phyloP scores from a whole-genome alignment of 2,888 invertebrate genomes.

The Acanthosepion pharaonis region DNA sequence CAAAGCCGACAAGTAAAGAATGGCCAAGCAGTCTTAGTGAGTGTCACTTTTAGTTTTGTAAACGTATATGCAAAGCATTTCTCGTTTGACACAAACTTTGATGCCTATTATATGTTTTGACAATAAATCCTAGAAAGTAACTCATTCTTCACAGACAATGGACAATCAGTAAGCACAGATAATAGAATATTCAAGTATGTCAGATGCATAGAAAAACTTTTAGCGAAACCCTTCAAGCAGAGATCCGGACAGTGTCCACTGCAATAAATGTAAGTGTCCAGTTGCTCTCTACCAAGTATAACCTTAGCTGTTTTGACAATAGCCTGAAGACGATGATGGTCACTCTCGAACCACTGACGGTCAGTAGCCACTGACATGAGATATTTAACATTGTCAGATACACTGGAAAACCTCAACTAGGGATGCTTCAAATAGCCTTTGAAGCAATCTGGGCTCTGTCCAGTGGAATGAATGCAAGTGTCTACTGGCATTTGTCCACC shows the following conservation, averaged over 20 bases:
- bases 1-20: not conserved
- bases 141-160: not conserved
- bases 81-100: not conserved
- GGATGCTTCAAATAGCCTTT: not conserved
- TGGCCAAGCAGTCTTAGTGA: not conserved
- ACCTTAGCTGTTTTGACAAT: constrained; percentile 22
- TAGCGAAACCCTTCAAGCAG: not conserved
- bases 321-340: not conserved
- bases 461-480: constrained; percentile 8
- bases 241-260: not conserved
- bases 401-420: not conserved
- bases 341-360: constrained; percentile 4
- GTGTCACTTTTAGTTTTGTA: not conserved
- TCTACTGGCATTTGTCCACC: not conserved
- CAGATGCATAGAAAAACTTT: not conserved
- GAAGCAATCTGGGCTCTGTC: not conserved
- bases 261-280: constrained; percentile 8
- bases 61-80: not conserved
- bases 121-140: not conserved
- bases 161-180: not conserved
- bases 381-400: constrained; percentile 14
- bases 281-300: not conserved
- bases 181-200: not conserved
- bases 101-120: not conserved
- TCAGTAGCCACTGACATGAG: not conserved